phyloP scores from a whole-genome alignment of 2,797 vertebrate species.

The Xyrichtys novacula region DNA sequence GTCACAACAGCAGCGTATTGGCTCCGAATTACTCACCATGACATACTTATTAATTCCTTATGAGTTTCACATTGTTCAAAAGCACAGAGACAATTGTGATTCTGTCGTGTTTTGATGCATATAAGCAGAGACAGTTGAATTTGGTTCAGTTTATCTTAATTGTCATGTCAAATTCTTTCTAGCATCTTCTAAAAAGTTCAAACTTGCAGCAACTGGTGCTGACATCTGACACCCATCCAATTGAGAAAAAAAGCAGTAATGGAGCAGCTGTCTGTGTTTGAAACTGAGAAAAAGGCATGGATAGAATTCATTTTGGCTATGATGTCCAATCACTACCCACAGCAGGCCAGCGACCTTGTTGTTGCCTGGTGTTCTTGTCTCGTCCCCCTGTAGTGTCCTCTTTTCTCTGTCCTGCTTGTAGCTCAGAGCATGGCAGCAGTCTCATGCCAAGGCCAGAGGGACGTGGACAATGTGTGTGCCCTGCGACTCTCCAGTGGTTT shows the following conservation, averaged over 20 bases:
- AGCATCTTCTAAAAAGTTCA: too few relatives aligned
- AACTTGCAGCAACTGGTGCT: too few relatives aligned
- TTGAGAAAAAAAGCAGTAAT: conserved; percentile 38
- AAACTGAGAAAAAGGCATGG: conserved; percentile 44
- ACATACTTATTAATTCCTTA: too few relatives aligned
- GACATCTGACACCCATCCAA: background rate
- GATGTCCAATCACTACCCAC: conserved; percentile 44
- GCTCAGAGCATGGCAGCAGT: conserved; percentile 66
- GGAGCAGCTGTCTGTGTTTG: conserved; percentile 27
- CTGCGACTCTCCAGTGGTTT: conserved; percentile 83
- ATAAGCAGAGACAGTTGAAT: too few relatives aligned
- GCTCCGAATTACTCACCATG: too few relatives aligned
- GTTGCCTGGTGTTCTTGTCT: conserved; percentile 36
- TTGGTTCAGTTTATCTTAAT: too few relatives aligned
- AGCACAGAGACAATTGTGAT: too few relatives aligned
- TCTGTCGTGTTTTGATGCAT: too few relatives aligned
- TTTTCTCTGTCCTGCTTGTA: conserved; percentile 61
- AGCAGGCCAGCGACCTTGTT: conserved; percentile 32
- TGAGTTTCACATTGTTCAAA: too few relatives aligned
- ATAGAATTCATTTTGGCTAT: conserved; percentile 25
- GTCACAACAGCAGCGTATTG: too few relatives aligned
- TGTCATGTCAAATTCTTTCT: too few relatives aligned
- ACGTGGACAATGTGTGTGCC: conserved; percentile 83
- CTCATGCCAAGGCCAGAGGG: conserved; percentile 73
- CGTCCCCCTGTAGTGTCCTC: conserved; percentile 44